Conservation (phyloP, 2,888 invertebrate genomes). For the Stenodema calcarata region DNA sequence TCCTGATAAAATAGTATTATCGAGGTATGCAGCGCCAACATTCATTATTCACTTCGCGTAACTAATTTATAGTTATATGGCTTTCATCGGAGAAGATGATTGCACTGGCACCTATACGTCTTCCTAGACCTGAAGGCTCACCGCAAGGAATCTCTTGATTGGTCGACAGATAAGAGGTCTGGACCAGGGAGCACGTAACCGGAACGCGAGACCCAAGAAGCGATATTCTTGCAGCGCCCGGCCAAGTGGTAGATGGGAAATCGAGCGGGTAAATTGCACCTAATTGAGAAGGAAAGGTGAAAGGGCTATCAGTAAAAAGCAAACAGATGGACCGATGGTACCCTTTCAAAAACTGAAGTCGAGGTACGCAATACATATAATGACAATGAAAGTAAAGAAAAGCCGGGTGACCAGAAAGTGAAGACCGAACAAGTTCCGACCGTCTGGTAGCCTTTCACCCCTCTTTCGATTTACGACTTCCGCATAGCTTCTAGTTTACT, state of each 20-base stretch:
- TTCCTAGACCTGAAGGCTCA: not conserved
- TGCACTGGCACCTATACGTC: not conserved
- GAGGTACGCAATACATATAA: not conserved
- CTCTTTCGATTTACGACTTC: not conserved
- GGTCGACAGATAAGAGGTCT: not conserved
- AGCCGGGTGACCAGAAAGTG: not conserved
- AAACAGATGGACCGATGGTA: not conserved
- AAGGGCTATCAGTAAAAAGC: not conserved
- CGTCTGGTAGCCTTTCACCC: not conserved
- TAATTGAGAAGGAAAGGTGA: not conserved
- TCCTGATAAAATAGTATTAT: too few relatives aligned
- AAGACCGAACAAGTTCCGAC: not conserved
- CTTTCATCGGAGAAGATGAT: not conserved
- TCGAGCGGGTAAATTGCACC: not conserved
- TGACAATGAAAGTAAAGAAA: constrained; percentile 10
- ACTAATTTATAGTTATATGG: not conserved
- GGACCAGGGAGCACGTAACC: not conserved
- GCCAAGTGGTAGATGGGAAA: not conserved
- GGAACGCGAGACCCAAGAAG: not conserved
- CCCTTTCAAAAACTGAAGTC: not conserved
- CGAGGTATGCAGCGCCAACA: not conserved
- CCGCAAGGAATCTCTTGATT: not conserved
- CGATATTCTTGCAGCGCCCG: too few relatives aligned
- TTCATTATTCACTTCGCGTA: not conserved
- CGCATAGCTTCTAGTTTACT: not conserved